Conservation (phyloP, 37 sponge, comb jelly and placozoan genomes). For the Halisarca cf. caerulea region DNA sequence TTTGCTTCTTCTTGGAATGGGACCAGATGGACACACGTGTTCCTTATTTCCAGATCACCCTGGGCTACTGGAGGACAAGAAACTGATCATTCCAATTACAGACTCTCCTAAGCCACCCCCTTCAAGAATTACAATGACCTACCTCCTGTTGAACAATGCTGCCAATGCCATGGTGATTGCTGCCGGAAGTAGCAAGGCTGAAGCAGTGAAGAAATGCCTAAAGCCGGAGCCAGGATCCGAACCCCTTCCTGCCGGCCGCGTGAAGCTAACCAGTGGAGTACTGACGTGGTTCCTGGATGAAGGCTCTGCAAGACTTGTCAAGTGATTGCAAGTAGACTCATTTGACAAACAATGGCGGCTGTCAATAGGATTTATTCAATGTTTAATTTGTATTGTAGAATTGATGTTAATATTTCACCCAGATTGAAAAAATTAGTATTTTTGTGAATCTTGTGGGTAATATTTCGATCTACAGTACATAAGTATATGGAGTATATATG, state of each 20-base stretch:
- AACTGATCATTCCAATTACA: slow-evolving; percentile 75
- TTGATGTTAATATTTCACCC: too few species aligned
- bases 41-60: slow-evolving; percentile 96
- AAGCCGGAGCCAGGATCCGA: slow-evolving; percentile 58
- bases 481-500: too few species aligned
- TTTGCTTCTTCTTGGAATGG: slow-evolving; percentile 94
- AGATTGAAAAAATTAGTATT: too few species aligned
- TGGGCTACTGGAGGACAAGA: slow-evolving; percentile 64
- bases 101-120: slow-evolving; percentile 98
- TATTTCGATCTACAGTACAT: too few species aligned
- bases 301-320: slow-evolving; percentile 53
- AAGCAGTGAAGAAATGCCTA: slow-evolving; percentile 70
- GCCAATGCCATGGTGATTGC: slow-evolving; percentile 69
- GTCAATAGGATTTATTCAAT: too few species aligned
- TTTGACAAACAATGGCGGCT: too few species aligned
- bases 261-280: slow-evolving; percentile 71
- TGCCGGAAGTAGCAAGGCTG: slow-evolving; percentile 85
- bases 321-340: too few species aligned
- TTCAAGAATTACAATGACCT: slow-evolving; percentile 91
- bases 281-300: slow-evolving; percentile 88
- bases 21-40: slow-evolving; percentile 99
- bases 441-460: too few species aligned
- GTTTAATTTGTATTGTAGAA: too few species aligned
- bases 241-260: slow-evolving; percentile 83
- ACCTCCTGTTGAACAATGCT: slow-evolving; percentile 90